phyloP scores from a whole-genome alignment of 23 tunicate genomes.

The Styela clava region DNA sequence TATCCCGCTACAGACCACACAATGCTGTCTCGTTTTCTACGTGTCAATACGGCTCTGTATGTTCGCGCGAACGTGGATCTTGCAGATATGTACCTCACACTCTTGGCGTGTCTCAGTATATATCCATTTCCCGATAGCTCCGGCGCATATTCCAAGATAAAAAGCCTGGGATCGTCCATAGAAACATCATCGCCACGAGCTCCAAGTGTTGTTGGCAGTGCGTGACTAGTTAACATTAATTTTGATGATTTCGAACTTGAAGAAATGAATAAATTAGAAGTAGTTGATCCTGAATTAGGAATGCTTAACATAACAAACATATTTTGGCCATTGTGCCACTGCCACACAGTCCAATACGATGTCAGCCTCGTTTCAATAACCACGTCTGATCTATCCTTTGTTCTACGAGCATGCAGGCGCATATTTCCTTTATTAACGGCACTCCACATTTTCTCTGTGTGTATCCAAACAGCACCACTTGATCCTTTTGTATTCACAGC shows the following conservation, averaged over 20 bases:
- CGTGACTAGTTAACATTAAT: background rate
- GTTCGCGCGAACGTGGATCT: background rate
- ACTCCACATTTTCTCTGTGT: background rate
- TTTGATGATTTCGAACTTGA: background rate
- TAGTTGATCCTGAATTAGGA: background rate
- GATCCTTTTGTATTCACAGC: background rate
- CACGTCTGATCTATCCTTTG: constrained; percentile 7
- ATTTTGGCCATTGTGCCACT: constrained; percentile 7
- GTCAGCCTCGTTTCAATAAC: background rate
- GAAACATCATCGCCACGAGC: background rate
- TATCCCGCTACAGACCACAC: constrained; percentile 9
- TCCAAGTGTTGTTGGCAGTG: background rate
- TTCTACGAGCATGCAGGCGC: background rate
- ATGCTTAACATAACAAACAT: background rate
- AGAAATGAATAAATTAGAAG: background rate
- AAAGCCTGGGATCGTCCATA: constrained; percentile 5
- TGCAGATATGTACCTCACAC: background rate
- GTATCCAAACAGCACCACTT: background rate
- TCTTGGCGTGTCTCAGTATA: background rate
- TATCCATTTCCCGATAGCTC: background rate
- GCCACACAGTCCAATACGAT: constrained; percentile 1
- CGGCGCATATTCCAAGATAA: constrained; percentile 1
- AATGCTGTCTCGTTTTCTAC: background rate
- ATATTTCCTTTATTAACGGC: constrained; percentile 3
- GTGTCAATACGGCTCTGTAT: background rate